These are phyloP conservation scores for Sinelater perroti DNA, from an alignment of 2,888 invertebrate species.

Conservation along the genomic window DNA sequence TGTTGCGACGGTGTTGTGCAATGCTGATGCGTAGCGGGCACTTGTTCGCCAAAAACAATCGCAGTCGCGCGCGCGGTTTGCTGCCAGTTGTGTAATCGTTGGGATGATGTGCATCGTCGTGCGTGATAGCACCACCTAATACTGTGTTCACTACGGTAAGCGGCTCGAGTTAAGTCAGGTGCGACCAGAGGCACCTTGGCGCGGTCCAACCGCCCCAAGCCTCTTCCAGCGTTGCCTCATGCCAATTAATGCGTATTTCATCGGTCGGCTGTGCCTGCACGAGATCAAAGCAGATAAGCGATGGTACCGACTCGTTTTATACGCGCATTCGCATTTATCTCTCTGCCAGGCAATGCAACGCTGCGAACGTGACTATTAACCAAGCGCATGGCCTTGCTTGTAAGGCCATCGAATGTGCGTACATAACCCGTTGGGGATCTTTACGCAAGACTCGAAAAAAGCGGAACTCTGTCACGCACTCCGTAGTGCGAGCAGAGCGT, in stretches of 20 bases:
- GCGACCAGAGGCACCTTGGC: no score
- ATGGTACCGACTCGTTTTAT: no score
- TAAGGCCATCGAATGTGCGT: constrained; percentile 42
- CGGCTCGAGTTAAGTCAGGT: constrained; percentile 10
- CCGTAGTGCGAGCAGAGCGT: no score
- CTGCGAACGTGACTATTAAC: constrained; percentile 36
- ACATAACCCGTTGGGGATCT: constrained; percentile 35
- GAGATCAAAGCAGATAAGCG: no score
- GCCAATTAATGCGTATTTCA: no score
- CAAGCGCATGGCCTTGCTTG: constrained; percentile 40
- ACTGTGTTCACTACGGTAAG: constrained; percentile 15
- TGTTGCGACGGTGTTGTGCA: constrained; percentile 31
- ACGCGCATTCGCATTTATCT: constrained; percentile 24
- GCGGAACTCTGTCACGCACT: constrained; percentile 1
- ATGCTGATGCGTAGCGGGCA: constrained; percentile 29
- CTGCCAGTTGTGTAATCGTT: constrained; percentile 15
- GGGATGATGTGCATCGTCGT: constrained; percentile 26
- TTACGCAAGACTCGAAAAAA: constrained; percentile 31
- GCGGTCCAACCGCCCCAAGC: no score
- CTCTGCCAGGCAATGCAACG: constrained; percentile 32
- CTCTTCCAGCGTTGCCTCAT: no score
- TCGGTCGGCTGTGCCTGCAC: no score
- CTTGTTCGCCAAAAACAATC: constrained; percentile 23
- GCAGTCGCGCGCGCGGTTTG: constrained; percentile 11
- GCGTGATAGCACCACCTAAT: constrained; percentile 14